Base-by-base conservation (phyloP, 2,113 vertebrate species). In the Ornithorhynchus anatinus region DNA sequence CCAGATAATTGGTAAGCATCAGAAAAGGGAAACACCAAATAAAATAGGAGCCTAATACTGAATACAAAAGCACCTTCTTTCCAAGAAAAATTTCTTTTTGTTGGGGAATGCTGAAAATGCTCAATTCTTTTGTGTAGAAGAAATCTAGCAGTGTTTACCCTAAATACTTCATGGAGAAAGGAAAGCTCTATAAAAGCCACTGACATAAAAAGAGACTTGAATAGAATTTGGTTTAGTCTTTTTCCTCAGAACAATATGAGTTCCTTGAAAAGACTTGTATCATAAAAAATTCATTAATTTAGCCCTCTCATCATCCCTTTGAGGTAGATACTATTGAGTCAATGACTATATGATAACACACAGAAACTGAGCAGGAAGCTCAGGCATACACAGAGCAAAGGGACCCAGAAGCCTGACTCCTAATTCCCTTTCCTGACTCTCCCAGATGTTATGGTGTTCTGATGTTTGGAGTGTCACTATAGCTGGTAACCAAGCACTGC, bases 271-370 rank as follows among this genome's bases (percentile, higher is more conserved):
- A 60, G 42, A 75, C 70, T 80, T 84, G 61, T 62, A 79, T 17
- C 79, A 84, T 69, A 75, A 80, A 33, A 69, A 45, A 72, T 63
- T 80, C 43, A 68, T 77, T 87, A 73, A 87, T 73, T 69, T 4
- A 77, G 71, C 48, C 54, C 84, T 84, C 64, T 74, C 36, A 71
- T 61, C 58, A 57, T 83, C 59, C 64, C n/a, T 84, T 72, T 67
- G 13, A 80, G 76, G 13, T 77, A 31, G 75, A 78, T 70, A 83
- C 69, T 61, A 27, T 11, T 37, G 75, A 69, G 66, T 10, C 33
- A 61, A 22, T 77, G 54, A 53, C 74, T 69, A 84, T 68, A 76
- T 52, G 60, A 53, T 22, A 40, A 70, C 59, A 23, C 47, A 29
- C 13, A 69, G 59, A 74, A 87, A 77, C 58, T 59, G 75, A 79